Base-by-base conservation (phyloP, 2,888 invertebrate species). In the Drosophila pseudotalamancana region DNA sequence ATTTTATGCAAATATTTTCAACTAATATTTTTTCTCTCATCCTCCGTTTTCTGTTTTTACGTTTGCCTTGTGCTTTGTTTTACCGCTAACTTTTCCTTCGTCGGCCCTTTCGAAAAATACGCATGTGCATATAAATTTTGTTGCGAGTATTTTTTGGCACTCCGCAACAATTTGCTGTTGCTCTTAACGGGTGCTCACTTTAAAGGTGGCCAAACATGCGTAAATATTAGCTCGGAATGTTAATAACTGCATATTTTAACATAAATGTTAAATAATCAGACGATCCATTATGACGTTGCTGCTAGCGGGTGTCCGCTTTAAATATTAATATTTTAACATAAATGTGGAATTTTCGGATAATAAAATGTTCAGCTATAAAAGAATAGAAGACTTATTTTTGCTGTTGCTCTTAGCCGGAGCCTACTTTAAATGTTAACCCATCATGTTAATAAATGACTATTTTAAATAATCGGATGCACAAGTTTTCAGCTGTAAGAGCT, bases 1-100 rank as follows among this genome's bases (percentile, higher is more conserved):
- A 69, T 62, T 62, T 69, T 60, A 69, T 72, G 73, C 69, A 72
- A 69, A 73, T 73, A 62, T 68, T 71, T 67, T 61, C 35, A 39
- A 63, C 59, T 56, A 56, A 43, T 59, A 55, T 55, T 48, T 54
- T 32, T 34, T 34, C n/a, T 23, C n/a, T 4, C 8, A 29, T 39
- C 39, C 37, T 39, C 16, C 31, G 3, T 48, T 21, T 29, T 48
- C 6, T 42, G 21, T 6, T 31, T 37, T 16, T 25, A n/a, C 11
- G 6, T 32, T 25, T 27, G 34, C 18, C 18, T 27, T 39, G 27
- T 48, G 40, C 31, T 27, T 4, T 31, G 6, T 46, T 35, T 50
- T 46, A 9, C 25, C 57, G 53, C 57, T 54, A 49, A 57, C 39
- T 51, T 57, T 51, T 23, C 16, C 49, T 53, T 49, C 46, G n/a